Evolutionary conservation across 2,113 vertebrate species (phyloP).

Genomic region (Tragelaphus imberbis): DNA sequence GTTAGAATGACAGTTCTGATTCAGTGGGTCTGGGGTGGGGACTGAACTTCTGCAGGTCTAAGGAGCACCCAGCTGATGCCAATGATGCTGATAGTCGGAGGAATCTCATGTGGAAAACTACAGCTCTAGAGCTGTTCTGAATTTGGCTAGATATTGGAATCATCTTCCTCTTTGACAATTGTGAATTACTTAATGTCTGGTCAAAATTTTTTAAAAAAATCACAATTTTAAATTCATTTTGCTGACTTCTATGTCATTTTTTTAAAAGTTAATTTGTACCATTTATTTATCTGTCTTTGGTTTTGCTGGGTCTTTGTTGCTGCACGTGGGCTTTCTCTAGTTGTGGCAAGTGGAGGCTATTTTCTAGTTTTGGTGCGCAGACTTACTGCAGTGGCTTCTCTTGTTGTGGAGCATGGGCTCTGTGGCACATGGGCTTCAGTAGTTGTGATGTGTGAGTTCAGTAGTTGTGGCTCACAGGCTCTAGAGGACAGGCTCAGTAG

Average conservation of each 20-base stretch:
- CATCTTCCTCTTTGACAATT: background rate
- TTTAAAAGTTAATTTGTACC: background rate
- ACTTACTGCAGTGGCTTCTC: background rate
- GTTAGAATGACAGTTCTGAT: background rate
- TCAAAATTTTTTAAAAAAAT: background rate
- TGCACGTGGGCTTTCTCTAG: background rate
- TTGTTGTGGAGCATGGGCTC: background rate
- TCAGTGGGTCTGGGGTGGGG: background rate
- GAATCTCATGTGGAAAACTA: background rate
- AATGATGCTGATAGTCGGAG: background rate
- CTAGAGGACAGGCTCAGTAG: background rate
- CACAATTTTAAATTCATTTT: conserved; percentile 34
- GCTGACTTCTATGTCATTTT: conserved; percentile 14
- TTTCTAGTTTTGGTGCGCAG: background rate
- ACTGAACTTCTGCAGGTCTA: background rate
- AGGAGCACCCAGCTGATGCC: background rate
- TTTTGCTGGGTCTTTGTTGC: background rate
- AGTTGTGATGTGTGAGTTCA: background rate
- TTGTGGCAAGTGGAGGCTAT: background rate
- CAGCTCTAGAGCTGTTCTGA: background rate
- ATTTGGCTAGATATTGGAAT: background rate
- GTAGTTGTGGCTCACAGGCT: background rate
- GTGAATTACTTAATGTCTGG: background rate
- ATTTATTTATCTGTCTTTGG: background rate
- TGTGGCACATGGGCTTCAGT: background rate